Percentiles rank a stretch among this genome's conserved stretches.
Evolutionary conservation across 2,888 invertebrate genomes (phyloP).

Genomic region (Teleogryllus oceanicus): DNA sequence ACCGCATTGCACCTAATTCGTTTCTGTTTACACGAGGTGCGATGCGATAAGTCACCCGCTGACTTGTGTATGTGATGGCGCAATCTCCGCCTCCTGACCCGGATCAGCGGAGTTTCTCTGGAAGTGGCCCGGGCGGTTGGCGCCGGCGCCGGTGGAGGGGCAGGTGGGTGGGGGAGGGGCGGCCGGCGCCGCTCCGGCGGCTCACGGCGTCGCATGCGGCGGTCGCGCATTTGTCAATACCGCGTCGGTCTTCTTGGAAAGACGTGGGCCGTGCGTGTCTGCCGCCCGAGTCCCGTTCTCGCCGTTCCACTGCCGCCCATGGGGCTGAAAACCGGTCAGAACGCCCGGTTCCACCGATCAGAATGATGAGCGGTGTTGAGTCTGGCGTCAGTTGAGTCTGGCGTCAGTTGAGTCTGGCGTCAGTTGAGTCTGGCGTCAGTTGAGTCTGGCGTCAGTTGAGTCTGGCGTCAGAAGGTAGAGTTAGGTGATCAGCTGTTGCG

Average conservation of each 20-base stretch:
- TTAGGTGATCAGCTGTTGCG: too few relatives aligned
- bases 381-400: too few relatives aligned
- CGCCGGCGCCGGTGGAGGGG: neutral
- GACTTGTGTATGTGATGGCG: too few relatives aligned
- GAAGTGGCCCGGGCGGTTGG: neutral
- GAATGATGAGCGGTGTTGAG: too few relatives aligned
- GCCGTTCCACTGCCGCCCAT: neutral
- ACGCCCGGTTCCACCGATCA: too few relatives aligned
- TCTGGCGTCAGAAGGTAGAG: too few relatives aligned
- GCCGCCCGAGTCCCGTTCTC: neutral
- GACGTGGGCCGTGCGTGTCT: neutral
- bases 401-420: too few relatives aligned
- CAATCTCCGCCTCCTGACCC: neutral
- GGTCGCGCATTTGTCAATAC: constrained; percentile 3
- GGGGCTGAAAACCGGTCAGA: neutral
- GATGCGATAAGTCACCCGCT: too few relatives aligned
- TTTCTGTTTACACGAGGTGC: too few relatives aligned
- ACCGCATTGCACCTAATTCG: too few relatives aligned
- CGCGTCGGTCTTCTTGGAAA: neutral
- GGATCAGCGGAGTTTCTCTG: neutral
- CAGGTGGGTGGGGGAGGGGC: neutral
- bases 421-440: too few relatives aligned
- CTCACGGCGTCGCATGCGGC: constrained; percentile 5
- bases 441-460: too few relatives aligned
- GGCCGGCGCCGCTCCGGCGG: neutral